Evolutionary conservation across 2,113 vertebrate genomes (phyloP).

Genomic region (Sebastes fasciatus): DNA sequence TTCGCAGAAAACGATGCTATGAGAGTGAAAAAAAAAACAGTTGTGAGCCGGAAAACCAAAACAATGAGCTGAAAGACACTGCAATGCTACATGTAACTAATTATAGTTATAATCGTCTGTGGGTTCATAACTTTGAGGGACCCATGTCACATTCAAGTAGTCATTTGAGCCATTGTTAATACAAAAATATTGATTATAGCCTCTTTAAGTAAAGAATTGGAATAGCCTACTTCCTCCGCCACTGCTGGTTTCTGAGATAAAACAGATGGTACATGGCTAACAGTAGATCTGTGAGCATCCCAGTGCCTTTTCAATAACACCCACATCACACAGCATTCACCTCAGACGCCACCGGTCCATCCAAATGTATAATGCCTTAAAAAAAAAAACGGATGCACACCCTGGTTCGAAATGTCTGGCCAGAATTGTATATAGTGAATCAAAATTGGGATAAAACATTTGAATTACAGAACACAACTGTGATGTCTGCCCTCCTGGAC

Average conservation of each 20-base stretch:
- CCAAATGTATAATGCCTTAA: slow-evolving; percentile 30
- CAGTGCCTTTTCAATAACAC: slow-evolving; percentile 20
- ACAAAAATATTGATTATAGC: background rate
- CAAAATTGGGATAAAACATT: slow-evolving; percentile 80
- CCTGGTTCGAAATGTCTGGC: slow-evolving; percentile 50
- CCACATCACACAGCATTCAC: slow-evolving; percentile 15
- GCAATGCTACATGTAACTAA: background rate
- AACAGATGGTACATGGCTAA: background rate
- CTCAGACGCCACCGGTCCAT: slow-evolving; percentile 26
- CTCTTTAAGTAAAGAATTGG: background rate
- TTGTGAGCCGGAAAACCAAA: background rate
- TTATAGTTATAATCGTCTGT: background rate
- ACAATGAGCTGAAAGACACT: background rate
- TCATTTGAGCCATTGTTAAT: background rate
- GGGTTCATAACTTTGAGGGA: background rate
- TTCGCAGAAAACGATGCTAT: no score
- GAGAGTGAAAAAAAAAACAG: background rate
- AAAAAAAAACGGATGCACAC: slow-evolving; percentile 43
- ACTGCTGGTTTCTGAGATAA: background rate
- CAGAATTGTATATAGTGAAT: slow-evolving; percentile 65
- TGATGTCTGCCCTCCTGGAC: slow-evolving; percentile 77
- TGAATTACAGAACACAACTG: slow-evolving; percentile 80
- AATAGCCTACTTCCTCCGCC: background rate
- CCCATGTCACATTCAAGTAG: background rate
- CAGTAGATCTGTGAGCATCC: slow-evolving; percentile 8